A percentile compares a stretch with the other conserved stretches of the same genome.
Evolutionary conservation across 1,140 invertebrate species (phyloP).

Genomic region (Belonocnema kinseyi): DNA sequence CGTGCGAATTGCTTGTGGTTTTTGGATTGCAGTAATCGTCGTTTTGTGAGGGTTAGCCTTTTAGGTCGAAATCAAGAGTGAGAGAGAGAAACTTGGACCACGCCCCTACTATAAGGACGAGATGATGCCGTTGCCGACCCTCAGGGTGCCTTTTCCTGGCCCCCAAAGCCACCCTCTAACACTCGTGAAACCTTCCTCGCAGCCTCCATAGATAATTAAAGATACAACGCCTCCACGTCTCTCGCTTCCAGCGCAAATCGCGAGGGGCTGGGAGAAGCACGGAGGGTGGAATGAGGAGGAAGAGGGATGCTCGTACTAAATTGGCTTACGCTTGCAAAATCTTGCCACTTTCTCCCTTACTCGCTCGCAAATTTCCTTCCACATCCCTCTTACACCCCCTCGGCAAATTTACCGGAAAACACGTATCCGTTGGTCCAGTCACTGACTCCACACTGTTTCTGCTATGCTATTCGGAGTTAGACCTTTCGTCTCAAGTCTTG

Average conservation of each 20-base stretch:
- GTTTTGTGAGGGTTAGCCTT: constrained; percentile 26
- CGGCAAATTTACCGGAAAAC: constrained; percentile 48
- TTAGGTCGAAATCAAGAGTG: constrained; percentile 3
- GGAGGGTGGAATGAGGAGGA: constrained; percentile 5
- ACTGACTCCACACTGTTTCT: background rate
- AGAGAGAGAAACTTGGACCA: constrained; percentile 52
- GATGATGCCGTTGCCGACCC: constrained; percentile 58
- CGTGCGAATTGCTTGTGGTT: constrained; percentile 29
- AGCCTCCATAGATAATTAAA: constrained; percentile 66
- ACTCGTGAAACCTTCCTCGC: constrained; percentile 39
- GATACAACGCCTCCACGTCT: constrained; percentile 62
- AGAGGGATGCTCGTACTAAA: constrained; percentile 50
- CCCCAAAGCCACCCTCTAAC: constrained; percentile 50
- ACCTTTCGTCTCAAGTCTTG: background rate
- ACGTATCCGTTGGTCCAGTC: constrained; percentile 11
- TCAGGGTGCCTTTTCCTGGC: constrained; percentile 46
- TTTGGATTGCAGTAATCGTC: constrained; percentile 31
- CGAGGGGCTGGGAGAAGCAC: constrained; percentile 15
- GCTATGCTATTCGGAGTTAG: background rate
- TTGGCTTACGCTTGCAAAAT: constrained; percentile 67
- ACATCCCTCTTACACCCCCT: constrained; percentile 28
- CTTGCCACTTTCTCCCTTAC: constrained; percentile 46
- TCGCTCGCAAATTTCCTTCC: constrained; percentile 36
- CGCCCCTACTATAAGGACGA: constrained; percentile 64
- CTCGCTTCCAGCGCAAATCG: constrained; percentile 36